Conservation (phyloP, 2,113 vertebrate genomes). For the Psilopsiagon aymara region DNA sequence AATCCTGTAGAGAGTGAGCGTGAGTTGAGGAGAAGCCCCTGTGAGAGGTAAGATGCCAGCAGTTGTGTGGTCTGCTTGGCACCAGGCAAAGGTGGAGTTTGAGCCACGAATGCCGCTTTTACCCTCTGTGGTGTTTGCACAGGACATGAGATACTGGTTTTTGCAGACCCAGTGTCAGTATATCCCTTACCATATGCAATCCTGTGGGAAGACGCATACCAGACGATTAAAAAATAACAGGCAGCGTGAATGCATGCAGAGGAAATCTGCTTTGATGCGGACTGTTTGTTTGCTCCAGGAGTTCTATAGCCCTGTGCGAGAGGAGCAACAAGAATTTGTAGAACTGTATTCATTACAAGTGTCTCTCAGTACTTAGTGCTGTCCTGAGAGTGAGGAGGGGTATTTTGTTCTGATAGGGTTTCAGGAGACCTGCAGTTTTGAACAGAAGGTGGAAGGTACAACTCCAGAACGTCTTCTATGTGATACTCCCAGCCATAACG, state of each 20-base stretch:
- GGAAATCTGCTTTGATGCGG: neutral
- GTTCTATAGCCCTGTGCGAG: neutral
- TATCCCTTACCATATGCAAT: neutral
- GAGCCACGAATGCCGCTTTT: neutral
- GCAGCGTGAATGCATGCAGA: neutral
- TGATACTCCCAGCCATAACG: neutral
- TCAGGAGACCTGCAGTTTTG: neutral
- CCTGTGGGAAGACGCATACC: neutral
- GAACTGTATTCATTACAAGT: neutral
- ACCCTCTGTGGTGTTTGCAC: fast-evolving
- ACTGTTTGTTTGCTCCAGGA: neutral
- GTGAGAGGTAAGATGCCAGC: neutral
- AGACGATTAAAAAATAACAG: neutral
- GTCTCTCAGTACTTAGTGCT: neutral
- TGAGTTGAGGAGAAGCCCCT: neutral
- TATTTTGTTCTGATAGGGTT: neutral
- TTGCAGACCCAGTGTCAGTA: neutral
- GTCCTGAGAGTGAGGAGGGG: neutral
- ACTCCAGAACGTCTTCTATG: neutral
- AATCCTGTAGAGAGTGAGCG: neutral
- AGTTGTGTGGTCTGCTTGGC: neutral
- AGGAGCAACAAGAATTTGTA: neutral
- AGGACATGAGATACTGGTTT: neutral
- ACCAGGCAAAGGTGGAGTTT: neutral
- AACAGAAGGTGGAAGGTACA: neutral